phyloP scores from a whole-genome alignment of 2,888 invertebrate species.

The Melitaea athalia region DNA sequence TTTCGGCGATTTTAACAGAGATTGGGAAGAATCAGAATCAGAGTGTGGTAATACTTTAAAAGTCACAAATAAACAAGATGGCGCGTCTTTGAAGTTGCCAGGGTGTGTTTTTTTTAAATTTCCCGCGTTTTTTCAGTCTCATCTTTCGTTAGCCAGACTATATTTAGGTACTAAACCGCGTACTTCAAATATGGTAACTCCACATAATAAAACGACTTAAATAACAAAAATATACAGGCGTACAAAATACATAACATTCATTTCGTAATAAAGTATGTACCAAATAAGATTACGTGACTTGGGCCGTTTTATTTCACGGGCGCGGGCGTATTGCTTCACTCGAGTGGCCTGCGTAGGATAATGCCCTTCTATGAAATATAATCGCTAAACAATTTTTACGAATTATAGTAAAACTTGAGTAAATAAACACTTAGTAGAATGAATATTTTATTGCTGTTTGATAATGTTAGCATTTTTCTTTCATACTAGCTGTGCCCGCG shows the following conservation, averaged over 20 bases:
- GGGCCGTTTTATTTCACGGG: slow-evolving; percentile 16
- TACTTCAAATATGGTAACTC: not conserved
- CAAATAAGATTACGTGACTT: slow-evolving; percentile 20
- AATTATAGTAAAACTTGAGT: not conserved
- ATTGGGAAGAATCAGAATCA: no score
- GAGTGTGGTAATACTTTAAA: no score
- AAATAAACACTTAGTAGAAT: not conserved
- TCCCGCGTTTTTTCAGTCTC: no score
- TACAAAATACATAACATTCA: not conserved
- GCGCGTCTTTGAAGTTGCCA: no score
- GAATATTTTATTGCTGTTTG: not conserved
- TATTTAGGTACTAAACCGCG: no score
- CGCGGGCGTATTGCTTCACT: slow-evolving; percentile 13
- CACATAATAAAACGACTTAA: not conserved
- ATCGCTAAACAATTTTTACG: slow-evolving; percentile 7
- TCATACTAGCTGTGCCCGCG: no score
- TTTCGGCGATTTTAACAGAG: no score
- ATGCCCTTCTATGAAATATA: slow-evolving; percentile 12
- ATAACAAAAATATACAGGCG: not conserved
- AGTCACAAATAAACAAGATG: no score
- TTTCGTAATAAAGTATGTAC: slow-evolving; percentile 5
- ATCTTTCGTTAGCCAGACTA: no score
- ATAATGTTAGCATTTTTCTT: not conserved
- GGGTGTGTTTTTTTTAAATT: no score
- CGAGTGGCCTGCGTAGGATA: slow-evolving; percentile 15